phyloP scores from a whole-genome alignment of 2,888 invertebrate species.

The Agonopterix arenella region DNA sequence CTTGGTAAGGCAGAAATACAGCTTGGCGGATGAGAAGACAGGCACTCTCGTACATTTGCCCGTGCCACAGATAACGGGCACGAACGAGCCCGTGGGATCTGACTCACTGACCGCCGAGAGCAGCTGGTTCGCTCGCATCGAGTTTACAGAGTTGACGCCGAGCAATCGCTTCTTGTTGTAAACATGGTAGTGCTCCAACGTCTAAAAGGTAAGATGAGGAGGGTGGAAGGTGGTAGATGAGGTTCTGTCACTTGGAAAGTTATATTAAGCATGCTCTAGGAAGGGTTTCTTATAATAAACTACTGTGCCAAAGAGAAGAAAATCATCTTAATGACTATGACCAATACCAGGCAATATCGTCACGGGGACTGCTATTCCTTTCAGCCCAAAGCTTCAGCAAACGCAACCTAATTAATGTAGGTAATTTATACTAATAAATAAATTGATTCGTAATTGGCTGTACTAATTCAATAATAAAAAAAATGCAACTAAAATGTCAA shows the following conservation, averaged over 20 bases:
- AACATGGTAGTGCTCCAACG: slow-evolving; percentile 31
- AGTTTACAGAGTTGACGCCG: slow-evolving; percentile 55
- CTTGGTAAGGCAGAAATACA: slow-evolving; percentile 37
- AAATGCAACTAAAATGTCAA: slow-evolving; percentile 3
- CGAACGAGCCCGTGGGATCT: slow-evolving; percentile 32
- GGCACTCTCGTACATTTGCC: slow-evolving; percentile 59
- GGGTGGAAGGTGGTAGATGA: too few species aligned
- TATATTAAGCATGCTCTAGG: too few species aligned
- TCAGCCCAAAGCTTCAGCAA: too few species aligned
- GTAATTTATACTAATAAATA: too few species aligned
- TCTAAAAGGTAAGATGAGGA: slow-evolving; percentile 25
- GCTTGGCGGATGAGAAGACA: slow-evolving; percentile 50
- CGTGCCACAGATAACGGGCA: slow-evolving; percentile 56
- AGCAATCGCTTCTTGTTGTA: slow-evolving; percentile 52
- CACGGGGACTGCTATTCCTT: too few species aligned
- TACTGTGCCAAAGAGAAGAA: too few species aligned
- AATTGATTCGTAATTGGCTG: too few species aligned
- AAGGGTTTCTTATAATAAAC: too few species aligned
- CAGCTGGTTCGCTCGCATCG: slow-evolving; percentile 67
- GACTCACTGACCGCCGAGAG: slow-evolving; percentile 43
- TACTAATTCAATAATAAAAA: neutral
- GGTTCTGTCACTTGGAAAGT: too few species aligned
- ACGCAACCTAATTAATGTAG: too few species aligned
- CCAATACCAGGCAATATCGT: too few species aligned
- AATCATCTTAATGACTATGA: too few species aligned